Evolutionary conservation across 2,888 invertebrate genomes (phyloP).

Genomic region (Phytoseiulus persimilis): DNA sequence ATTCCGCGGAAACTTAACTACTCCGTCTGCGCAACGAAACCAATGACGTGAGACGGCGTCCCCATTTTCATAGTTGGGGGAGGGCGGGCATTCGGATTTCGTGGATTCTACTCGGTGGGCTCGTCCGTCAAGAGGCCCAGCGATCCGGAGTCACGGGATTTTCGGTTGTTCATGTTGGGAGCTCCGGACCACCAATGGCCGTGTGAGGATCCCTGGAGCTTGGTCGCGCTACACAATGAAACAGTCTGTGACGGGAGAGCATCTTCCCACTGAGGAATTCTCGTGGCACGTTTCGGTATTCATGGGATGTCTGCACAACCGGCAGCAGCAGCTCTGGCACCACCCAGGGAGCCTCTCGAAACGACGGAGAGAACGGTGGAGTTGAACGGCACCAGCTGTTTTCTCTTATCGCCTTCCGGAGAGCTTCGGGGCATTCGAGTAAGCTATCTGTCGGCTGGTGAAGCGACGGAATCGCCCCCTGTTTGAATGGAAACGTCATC

Average conservation of each 20-base stretch:
- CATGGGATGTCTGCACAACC: background rate
- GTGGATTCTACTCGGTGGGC: too few relatives aligned
- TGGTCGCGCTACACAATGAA: background rate
- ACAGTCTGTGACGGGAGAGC: background rate
- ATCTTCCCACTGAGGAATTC: background rate
- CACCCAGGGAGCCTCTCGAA: too few relatives aligned
- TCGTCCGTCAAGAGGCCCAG: too few relatives aligned
- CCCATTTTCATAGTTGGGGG: too few relatives aligned
- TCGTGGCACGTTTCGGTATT: background rate
- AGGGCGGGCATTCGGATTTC: too few relatives aligned
- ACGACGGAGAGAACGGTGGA: background rate
- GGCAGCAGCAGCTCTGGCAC: background rate
- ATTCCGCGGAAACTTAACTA: background rate
- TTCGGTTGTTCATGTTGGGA: too few relatives aligned
- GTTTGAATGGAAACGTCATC: background rate
- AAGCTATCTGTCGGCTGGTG: background rate
- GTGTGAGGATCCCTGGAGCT: background rate
- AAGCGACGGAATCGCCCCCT: background rate
- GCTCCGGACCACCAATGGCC: too few relatives aligned
- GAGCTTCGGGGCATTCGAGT: too few relatives aligned
- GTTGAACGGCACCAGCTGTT: background rate
- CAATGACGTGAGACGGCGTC: background rate
- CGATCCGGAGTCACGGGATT: too few relatives aligned
- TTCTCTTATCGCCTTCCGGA: background rate
- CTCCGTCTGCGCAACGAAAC: background rate